Base-by-base conservation (phyloP, 92 coral and sea anemone species). In the Diadumene lineata region DNA sequence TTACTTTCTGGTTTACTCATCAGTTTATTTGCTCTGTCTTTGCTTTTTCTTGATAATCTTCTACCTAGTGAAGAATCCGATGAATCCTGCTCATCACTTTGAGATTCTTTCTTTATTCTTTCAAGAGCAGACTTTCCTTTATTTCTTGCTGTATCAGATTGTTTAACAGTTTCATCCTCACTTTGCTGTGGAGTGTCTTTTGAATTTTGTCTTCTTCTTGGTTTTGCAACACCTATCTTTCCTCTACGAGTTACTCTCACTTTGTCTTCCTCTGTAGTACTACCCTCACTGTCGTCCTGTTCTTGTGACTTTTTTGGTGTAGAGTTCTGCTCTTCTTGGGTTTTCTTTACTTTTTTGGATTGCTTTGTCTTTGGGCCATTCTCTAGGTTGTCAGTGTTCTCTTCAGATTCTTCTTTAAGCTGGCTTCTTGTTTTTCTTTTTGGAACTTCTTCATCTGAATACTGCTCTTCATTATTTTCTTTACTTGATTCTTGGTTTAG, bases 1-100 rank as follows among this genome's bases (percentile, higher is more conserved):
- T 51, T 56, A 17, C 29, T 31, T 1, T 69, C 76, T 31, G 33
- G 31, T 22, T 18, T 72, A 31, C 27, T 23, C 13, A 72, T 56
- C 7, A 72, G 27, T 56, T 72, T 56, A 44, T 72, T 72, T 0
- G 66, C 77, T 22, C 26, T 72, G 29, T 32, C 66, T 30, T 72
- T 72, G 34, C 77, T 72, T 24, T n/a, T 72, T 26, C 66, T 60
- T 56, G 67, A 25, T 13, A 22, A 32, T 34, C 77, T 56, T 72
- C 38, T 72, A 2, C 44, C 77, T 2, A 56, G 19, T 27, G 63
- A 1, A 33, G 34, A 72, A 32, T 72, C 63, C 18, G 77, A 56
- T 0, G 77, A 72, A 48, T 72, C 67, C 75, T 53, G 65, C 75
- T 55, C 50, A 48, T 30, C 76, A 70, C 7, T 53, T 31, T 2